Percentiles rank a stretch among this genome's conserved stretches.
These are phyloP conservation scores for Leptestheria dahalacensis DNA, from an alignment of 1,140 invertebrate species.

Conservation along the genomic window DNA sequence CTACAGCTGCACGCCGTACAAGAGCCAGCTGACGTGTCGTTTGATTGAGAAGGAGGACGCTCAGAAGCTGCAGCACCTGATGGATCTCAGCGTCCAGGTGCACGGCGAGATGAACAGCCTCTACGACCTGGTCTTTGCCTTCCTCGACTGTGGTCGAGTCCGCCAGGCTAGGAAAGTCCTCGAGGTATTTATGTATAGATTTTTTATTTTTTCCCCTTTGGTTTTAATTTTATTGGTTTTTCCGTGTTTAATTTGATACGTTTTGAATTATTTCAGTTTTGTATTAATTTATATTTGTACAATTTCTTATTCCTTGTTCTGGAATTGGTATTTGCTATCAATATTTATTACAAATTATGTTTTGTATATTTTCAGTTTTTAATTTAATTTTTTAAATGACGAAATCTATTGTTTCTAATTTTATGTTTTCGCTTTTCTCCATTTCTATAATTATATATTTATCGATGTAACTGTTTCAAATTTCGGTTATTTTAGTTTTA, in stretches of 20 bases:
- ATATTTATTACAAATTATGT: neutral
- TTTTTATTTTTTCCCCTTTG: constrained; percentile 4
- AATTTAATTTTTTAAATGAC: too few relatives aligned
- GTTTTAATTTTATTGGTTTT: neutral
- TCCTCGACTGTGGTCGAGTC: constrained; percentile 57
- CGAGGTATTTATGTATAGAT: constrained; percentile 32
- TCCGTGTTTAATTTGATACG: neutral
- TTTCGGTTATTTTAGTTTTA: too few relatives aligned
- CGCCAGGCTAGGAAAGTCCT: constrained; percentile 64
- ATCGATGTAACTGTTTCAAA: too few relatives aligned
- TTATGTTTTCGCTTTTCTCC: too few relatives aligned
- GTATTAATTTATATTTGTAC: constrained; percentile 2
- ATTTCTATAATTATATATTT: too few relatives aligned
- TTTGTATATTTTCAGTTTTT: neutral
- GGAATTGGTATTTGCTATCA: neutral
- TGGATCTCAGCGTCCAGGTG: constrained; percentile 54
- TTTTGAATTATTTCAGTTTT: neutral
- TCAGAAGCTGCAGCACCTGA: constrained; percentile 52
- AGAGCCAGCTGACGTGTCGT: constrained; percentile 47
- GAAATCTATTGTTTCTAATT: too few relatives aligned
- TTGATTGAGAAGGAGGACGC: constrained; percentile 63
- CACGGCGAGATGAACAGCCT: constrained; percentile 67
- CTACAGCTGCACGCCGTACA: constrained; percentile 49
- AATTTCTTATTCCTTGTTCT: neutral
- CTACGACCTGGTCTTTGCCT: constrained; percentile 61